phyloP scores from a whole-genome alignment of 2,888 invertebrate species.

The Drosophila pseudotalamancana region DNA sequence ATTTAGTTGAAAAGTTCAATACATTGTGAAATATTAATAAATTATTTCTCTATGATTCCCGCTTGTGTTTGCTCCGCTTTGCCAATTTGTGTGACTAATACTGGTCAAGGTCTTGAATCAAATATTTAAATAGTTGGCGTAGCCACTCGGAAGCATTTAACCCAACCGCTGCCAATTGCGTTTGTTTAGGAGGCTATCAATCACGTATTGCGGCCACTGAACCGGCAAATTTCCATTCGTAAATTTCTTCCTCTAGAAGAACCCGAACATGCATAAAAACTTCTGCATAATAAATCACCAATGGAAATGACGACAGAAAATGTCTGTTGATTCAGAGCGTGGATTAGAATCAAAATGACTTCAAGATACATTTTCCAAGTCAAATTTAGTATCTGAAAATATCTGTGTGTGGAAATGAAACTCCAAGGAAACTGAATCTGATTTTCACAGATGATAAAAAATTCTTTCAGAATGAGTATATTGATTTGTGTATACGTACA shows the following conservation, averaged over 20 bases:
- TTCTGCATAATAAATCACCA: constrained; percentile 71
- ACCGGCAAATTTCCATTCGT: constrained; percentile 43
- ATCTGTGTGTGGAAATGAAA: not conserved
- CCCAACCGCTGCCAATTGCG: constrained; percentile 8
- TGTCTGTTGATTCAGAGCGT: constrained; percentile 47
- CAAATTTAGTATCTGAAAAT: not conserved
- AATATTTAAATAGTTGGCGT: constrained; percentile 20
- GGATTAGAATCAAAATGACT: constrained; percentile 9
- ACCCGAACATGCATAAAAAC: constrained; percentile 43
- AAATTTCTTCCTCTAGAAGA: constrained; percentile 20
- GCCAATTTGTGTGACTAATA: constrained; percentile 20
- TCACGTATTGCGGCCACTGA: constrained; percentile 41
- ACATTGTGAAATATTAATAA: not conserved
- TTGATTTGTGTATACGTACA: not conserved
- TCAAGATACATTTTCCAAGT: constrained; percentile 6
- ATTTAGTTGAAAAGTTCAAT: too few relatives aligned
- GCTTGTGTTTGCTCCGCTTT: not conserved
- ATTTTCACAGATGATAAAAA: not conserved
- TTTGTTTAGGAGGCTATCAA: constrained; percentile 30
- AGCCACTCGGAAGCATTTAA: constrained; percentile 15
- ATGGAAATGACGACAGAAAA: constrained; percentile 55
- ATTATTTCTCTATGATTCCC: not conserved
- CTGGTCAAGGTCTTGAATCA: constrained; percentile 19
- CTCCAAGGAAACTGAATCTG: not conserved
- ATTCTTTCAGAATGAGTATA: not conserved